Evolutionary conservation across 1,140 invertebrate genomes (phyloP), one percentile per base, ranked within the genome.

Genomic region (Drosophila tsacasi): DNA sequence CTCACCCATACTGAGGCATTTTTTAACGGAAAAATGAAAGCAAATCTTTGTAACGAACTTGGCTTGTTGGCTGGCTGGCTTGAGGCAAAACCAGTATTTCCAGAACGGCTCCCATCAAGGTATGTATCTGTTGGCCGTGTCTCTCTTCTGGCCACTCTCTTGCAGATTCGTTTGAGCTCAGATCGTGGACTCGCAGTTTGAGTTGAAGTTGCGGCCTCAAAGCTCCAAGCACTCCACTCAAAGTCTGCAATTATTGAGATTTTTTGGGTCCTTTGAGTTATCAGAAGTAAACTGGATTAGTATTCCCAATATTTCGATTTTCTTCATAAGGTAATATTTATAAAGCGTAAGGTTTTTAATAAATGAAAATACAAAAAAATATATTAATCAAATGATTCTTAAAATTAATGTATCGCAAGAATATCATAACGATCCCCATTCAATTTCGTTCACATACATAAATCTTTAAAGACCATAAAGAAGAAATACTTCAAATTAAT

Each of bases 21-120:
- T 59, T 77, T 86, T 91, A 91, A 86, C 85, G 76, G 79, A 80
- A 80, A 91, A 91, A 91, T 91, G 86, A 91, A 91, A 91, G 86
- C 83, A 91, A 91, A 91, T 91, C 87, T 91, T 91, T 86, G 87
- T 85, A 61, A 75, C 74, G 67, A 85, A 90, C 73, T 76, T 74
- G 79, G 81, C 83, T 66, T 47, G 63, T 68, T 77, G 67, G 77
- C 77, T 60, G 12, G 50, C 37, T 65, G 57, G 77, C 65, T 60
- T 76, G 79, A 57, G 66, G 75, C 55, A 73, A 81, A 90, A 91
- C 83, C 87, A 80, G 86, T 91, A 91, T 91, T 90, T 91, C 54
- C 27, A 37, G 61, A 83, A 76, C 54, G 59, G 65, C 77, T 81
- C 72, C 44, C 46, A 67, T 49, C 78, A 69, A 68, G 74, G 83